A percentile compares a stretch with the other conserved stretches of the same genome.
Evolutionary conservation across 92 coral and sea anemone genomes (phyloP).

Genomic region (Chrysogorgia sp.): DNA sequence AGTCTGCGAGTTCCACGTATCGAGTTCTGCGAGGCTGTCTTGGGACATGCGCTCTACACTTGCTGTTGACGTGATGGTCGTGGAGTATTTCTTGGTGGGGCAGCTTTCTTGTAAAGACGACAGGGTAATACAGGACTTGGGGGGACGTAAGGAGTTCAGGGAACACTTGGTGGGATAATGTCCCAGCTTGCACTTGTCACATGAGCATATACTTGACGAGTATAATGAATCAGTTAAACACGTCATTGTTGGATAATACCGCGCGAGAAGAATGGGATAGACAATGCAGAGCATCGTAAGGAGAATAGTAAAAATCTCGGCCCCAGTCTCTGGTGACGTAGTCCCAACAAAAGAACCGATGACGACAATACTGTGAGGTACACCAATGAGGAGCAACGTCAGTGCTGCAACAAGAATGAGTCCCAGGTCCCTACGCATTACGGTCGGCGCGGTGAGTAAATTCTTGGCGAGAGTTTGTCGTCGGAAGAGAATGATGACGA

Average conservation of each 20-base stretch:
- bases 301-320: conserved; percentile 42
- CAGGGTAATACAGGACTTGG: conserved; percentile 1
- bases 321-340: conserved; percentile 6
- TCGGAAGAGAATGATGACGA: conserved; percentile 9
- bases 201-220: conserved; percentile 21
- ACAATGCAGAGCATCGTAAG: conserved; percentile 13
- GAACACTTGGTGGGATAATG: conserved; percentile 15
- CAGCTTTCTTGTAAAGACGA: conserved; percentile 10
- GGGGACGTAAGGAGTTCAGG: conserved; percentile 10
- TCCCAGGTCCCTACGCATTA: conserved; percentile 25
- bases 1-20: conserved; percentile 39
- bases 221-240: conserved; percentile 21
- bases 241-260: conserved; percentile 4
- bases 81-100: not conserved
- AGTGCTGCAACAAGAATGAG: conserved; percentile 9
- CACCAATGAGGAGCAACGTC: conserved; percentile 25
- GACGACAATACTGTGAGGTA: conserved; percentile 17
- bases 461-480: conserved; percentile 1
- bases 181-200: conserved; percentile 26
- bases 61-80: not conserved
- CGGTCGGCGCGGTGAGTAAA: conserved; percentile 13
- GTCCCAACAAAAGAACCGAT: not conserved
- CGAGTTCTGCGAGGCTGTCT: conserved; percentile 27
- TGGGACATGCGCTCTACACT: conserved; percentile 14
- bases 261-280: not conserved